A percentile compares a stretch with the other conserved stretches of the same genome.
These are phyloP conservation scores for Benitochromis conjunctus DNA, from an alignment of 2,113 vertebrate species.

Conservation along the genomic window DNA sequence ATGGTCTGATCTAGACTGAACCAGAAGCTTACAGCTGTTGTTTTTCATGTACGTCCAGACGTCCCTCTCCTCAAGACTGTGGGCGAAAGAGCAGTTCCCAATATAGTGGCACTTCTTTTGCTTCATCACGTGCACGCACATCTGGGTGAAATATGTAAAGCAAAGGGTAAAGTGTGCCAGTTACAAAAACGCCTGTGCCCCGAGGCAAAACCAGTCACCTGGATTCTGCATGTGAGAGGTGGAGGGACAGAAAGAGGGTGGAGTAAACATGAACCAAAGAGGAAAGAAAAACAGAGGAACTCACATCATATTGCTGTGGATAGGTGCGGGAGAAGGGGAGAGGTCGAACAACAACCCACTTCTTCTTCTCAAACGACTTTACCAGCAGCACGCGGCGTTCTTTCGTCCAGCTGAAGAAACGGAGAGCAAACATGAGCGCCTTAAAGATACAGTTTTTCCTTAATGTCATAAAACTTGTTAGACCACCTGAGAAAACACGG, in stretches of 20 bases:
- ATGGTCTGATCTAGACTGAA: not conserved
- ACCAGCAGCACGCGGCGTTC: slow-evolving; percentile 92
- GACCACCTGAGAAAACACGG: not conserved
- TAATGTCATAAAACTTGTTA: not conserved
- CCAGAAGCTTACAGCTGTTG: slow-evolving; percentile 84
- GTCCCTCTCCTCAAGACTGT: slow-evolving; percentile 95
- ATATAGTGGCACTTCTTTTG: slow-evolving; percentile 98
- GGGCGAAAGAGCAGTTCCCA: slow-evolving; percentile 97
- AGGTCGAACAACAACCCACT: slow-evolving; percentile 94
- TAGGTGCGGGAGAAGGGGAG: slow-evolving; percentile 92
- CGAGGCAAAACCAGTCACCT: not conserved
- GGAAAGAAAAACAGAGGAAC: slow-evolving; percentile 21
- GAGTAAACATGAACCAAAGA: not conserved
- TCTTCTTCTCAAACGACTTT: slow-evolving; percentile 97
- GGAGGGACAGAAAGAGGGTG: not conserved
- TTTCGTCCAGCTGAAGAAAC: slow-evolving; percentile 87
- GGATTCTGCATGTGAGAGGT: not conserved
- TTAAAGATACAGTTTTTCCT: not conserved
- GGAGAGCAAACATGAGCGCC: not conserved
- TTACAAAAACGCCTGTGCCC: not conserved
- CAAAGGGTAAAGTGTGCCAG: not conserved
- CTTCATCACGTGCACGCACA: slow-evolving; percentile 96
- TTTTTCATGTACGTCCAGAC: slow-evolving; percentile 99
- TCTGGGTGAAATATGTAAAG: slow-evolving; percentile 63
- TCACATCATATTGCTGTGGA: slow-evolving; percentile 97